phyloP scores from a whole-genome alignment of 2,113 vertebrate genomes.

The Petrocephalus zakoni region DNA sequence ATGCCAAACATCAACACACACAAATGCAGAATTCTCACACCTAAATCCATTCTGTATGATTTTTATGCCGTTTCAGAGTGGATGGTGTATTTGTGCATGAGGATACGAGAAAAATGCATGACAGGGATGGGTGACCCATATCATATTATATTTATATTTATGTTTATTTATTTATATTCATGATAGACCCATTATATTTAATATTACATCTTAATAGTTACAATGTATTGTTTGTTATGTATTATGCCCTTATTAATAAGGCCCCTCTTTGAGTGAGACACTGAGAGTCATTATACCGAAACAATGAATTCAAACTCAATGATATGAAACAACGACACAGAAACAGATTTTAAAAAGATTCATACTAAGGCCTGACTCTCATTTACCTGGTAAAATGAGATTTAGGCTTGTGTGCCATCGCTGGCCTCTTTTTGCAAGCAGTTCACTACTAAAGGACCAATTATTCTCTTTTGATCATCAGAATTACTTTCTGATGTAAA shows the following conservation, averaged over 20 bases:
- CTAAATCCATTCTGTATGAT: background rate
- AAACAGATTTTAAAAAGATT: background rate
- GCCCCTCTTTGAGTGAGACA: background rate
- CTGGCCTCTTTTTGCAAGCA: background rate
- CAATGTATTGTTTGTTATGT: background rate
- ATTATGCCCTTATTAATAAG: background rate
- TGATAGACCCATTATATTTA: background rate
- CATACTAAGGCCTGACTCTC: background rate
- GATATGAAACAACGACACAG: background rate
- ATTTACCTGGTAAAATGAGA: background rate
- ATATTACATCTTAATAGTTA: background rate
- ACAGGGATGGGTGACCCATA: background rate
- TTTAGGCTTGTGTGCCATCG: background rate
- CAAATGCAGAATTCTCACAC: background rate
- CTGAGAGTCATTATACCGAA: background rate
- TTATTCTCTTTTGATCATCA: background rate
- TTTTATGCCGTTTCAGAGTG: background rate
- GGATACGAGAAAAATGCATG: background rate
- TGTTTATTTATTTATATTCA: too few species aligned
- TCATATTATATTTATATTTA: background rate
- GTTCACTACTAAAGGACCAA: background rate
- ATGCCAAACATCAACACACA: background rate
- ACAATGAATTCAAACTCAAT: background rate
- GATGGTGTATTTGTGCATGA: background rate
- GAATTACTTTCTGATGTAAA: conserved; percentile 1